A percentile compares a stretch with the other conserved stretches of the same genome.
phyloP scores from a whole-genome alignment of 1,140 invertebrate species.

The Cyphomyrmex costatus region DNA sequence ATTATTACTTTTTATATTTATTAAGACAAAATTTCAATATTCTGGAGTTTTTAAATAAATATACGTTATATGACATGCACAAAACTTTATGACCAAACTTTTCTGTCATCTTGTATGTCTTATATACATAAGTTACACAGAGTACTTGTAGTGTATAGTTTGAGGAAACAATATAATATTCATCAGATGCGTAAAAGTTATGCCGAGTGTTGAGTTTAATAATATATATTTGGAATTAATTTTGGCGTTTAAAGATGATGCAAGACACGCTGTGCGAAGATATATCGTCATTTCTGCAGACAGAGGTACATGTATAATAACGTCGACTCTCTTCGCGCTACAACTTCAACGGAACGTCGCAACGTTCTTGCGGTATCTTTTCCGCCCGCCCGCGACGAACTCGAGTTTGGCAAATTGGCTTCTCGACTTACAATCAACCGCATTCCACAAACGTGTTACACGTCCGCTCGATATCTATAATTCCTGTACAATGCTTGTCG shows the following conservation, averaged over 20 bases:
- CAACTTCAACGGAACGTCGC: constrained; percentile 71
- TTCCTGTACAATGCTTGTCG: constrained; percentile 39
- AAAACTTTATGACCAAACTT: too few relatives aligned
- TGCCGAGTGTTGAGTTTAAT: constrained; percentile 45
- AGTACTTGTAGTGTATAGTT: not conserved
- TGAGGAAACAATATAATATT: not conserved
- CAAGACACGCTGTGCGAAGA: constrained; percentile 57
- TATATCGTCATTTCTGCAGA: constrained; percentile 16
- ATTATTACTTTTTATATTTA: too few relatives aligned
- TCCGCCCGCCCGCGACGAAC: constrained; percentile 53
- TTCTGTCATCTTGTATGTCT: too few relatives aligned
- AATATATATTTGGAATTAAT: constrained; percentile 66
- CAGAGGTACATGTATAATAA: constrained; percentile 65
- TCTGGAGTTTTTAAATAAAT: too few relatives aligned
- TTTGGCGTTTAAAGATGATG: constrained; percentile 49
- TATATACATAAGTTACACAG: too few relatives aligned
- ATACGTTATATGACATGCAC: too few relatives aligned
- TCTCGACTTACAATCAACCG: constrained; percentile 76
- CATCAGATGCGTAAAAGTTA: constrained; percentile 37
- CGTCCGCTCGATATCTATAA: constrained; percentile 63
- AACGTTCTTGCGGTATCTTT: constrained; percentile 69
- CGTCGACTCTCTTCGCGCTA: constrained; percentile 54
- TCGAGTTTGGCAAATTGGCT: constrained; percentile 77
- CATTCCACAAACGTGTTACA: constrained; percentile 75
- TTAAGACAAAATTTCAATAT: too few relatives aligned